Percentiles rank a stretch among this genome's conserved stretches.
phyloP scores from a whole-genome alignment of 2,888 invertebrate genomes.

The Limulus polyphemus region DNA sequence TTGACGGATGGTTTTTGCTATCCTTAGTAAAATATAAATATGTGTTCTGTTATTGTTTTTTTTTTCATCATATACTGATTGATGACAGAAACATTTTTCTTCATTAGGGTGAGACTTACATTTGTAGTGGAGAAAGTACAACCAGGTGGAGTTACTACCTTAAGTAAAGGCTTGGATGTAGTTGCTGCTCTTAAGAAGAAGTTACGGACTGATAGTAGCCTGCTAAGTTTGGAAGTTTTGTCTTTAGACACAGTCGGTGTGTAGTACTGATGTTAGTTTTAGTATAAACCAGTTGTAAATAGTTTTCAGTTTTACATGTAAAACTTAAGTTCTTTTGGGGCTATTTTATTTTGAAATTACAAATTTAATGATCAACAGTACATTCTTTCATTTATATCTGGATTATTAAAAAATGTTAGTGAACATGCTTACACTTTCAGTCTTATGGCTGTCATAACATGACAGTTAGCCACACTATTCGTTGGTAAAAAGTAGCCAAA shows the following conservation, averaged over 20 bases:
- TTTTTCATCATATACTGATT: neutral
- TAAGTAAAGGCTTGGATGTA: constrained; percentile 50
- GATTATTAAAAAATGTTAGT: neutral
- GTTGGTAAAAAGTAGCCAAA: too few relatives aligned
- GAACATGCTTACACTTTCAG: too few relatives aligned
- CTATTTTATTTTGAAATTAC: too few relatives aligned
- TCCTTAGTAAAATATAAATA: neutral
- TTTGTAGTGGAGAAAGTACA: constrained; percentile 28
- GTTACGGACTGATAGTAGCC: constrained; percentile 53
- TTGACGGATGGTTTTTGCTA: too few relatives aligned
- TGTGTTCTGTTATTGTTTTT: constrained; percentile 32
- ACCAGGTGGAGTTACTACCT: constrained; percentile 25
- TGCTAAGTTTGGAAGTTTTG: constrained; percentile 58
- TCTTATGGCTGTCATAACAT: too few relatives aligned
- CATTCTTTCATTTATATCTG: constrained; percentile 1
- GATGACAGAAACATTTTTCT: neutral
- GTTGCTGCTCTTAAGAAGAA: constrained; percentile 54
- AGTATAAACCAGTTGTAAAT: neutral
- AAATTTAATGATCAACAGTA: too few relatives aligned
- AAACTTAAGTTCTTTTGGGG: too few relatives aligned
- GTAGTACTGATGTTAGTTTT: constrained; percentile 14
- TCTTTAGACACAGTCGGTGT: constrained; percentile 57
- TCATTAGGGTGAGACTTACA: constrained; percentile 26
- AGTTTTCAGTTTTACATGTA: neutral
- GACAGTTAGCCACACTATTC: too few relatives aligned